These are phyloP conservation scores for Lagopus muta DNA, from an alignment of 2,113 vertebrate species.

Conservation along the genomic window DNA sequence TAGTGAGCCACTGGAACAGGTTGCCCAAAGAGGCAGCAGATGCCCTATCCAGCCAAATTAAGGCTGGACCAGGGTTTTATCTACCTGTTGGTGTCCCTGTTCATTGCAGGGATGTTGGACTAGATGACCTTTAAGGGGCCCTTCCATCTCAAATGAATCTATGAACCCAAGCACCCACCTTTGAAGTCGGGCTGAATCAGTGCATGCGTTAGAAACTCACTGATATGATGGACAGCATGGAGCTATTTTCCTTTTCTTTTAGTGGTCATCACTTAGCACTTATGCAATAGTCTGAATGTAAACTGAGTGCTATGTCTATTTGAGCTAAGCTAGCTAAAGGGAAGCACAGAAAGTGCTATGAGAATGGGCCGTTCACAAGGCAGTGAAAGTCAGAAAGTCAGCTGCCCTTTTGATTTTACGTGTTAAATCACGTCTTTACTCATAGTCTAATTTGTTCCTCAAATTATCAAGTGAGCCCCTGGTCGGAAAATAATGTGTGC, in stretches of 20 bases:
- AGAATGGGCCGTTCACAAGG: neutral
- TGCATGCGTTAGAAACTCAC: accelerated
- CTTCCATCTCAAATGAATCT: too few species aligned
- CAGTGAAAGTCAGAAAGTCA: neutral
- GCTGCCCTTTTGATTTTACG: neutral
- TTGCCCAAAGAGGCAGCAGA: too few species aligned
- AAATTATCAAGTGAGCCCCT: neutral
- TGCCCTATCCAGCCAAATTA: too few species aligned
- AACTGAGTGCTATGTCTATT: neutral
- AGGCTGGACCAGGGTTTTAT: too few species aligned
- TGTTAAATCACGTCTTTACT: neutral
- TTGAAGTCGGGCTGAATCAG: neutral
- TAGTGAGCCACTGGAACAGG: too few species aligned
- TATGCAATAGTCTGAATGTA: neutral
- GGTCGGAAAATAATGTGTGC: neutral
- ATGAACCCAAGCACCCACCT: neutral
- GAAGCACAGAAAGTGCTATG: neutral
- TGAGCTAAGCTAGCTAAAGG: neutral
- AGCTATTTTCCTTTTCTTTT: neutral
- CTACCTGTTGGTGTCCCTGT: too few species aligned
- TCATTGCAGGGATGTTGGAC: too few species aligned
- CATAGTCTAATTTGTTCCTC: neutral
- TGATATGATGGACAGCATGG: neutral
- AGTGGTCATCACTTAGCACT: neutral
- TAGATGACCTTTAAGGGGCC: too few species aligned